These are phyloP conservation scores for Halictus rubicundus DNA, from an alignment of 1,140 invertebrate genomes.

Conservation along the genomic window DNA sequence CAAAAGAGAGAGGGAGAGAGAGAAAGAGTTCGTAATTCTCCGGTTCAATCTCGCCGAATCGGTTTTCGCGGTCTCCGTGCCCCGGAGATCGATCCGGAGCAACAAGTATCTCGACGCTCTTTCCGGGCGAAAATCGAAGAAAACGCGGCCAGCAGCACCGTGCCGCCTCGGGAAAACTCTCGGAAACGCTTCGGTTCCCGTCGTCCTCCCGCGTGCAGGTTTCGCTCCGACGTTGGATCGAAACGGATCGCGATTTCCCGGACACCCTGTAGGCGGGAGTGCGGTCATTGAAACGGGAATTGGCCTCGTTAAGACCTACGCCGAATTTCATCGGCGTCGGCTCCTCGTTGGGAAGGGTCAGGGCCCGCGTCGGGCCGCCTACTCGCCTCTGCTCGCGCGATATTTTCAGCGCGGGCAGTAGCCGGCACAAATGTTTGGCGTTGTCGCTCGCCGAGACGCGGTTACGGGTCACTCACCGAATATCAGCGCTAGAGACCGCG, in stretches of 20 bases:
- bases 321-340: slow-evolving; percentile 40
- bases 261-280: neutral
- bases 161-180: neutral
- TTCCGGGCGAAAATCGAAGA: slow-evolving; percentile 18
- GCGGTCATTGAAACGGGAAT: slow-evolving; percentile 16
- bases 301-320: slow-evolving; percentile 35
- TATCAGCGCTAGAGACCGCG: slow-evolving; percentile 62
- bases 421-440: slow-evolving; percentile 74
- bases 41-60: slow-evolving; percentile 17
- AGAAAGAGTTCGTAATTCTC: too few species aligned
- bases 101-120: slow-evolving; percentile 44
- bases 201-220: too few species aligned
- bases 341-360: slow-evolving; percentile 75
- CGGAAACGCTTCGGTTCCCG: neutral
- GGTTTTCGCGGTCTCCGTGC: slow-evolving; percentile 22
- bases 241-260: neutral
- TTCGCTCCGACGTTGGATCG: too few species aligned
- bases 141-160: neutral
- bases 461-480: slow-evolving; percentile 79
- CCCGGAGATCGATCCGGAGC: slow-evolving; percentile 45
- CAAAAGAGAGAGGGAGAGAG: too few species aligned
- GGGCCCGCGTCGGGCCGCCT: slow-evolving; percentile 60
- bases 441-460: slow-evolving; percentile 73
- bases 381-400: slow-evolving; percentile 56
- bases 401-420: slow-evolving; percentile 79